Conservation (phyloP, 30 jellyfish, hydroid and myxozoan genomes). For the Cassiopea xamachana region DNA sequence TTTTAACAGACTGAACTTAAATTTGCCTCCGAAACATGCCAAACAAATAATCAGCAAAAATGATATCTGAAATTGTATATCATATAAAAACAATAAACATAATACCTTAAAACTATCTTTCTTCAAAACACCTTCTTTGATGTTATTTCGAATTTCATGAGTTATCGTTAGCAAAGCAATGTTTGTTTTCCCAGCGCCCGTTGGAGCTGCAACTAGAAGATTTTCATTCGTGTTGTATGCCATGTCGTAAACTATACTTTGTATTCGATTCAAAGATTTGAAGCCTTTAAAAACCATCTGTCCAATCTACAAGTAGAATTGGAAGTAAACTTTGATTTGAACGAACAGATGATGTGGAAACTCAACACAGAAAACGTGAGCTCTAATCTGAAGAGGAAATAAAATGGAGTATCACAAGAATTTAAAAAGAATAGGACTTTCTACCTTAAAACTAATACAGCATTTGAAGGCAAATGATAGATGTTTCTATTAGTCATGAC, state of each 20-base stretch:
- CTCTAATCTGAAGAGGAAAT: too few species aligned
- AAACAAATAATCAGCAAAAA: too few species aligned
- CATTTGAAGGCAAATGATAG: too few species aligned
- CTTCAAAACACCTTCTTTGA: conserved; percentile 82
- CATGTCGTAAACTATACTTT: conserved; percentile 94
- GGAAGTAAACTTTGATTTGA: not conserved
- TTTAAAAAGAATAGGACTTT: too few species aligned
- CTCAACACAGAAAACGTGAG: too few species aligned
- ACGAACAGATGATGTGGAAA: not conserved
- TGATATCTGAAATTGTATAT: too few species aligned
- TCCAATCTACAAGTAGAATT: conserved; percentile 73
- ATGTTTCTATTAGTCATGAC: too few species aligned
- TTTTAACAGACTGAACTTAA: too few species aligned
- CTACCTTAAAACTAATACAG: too few species aligned
- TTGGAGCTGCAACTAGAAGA: conserved; percentile 98
- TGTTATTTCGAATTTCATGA: conserved; percentile 83
- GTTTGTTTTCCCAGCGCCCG: conserved; percentile 99
- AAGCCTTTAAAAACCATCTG: conserved; percentile 83
- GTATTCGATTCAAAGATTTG: conserved; percentile 89
- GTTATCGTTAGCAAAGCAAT: conserved; percentile 93
- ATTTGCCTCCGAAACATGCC: too few species aligned
- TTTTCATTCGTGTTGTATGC: conserved; percentile 97
- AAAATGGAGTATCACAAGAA: too few species aligned
- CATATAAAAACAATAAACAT: not conserved
- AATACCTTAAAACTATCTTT: conserved; percentile 93